Base-by-base conservation (phyloP, 2,797 vertebrate species). In the Paramormyrops hopkinsi region DNA sequence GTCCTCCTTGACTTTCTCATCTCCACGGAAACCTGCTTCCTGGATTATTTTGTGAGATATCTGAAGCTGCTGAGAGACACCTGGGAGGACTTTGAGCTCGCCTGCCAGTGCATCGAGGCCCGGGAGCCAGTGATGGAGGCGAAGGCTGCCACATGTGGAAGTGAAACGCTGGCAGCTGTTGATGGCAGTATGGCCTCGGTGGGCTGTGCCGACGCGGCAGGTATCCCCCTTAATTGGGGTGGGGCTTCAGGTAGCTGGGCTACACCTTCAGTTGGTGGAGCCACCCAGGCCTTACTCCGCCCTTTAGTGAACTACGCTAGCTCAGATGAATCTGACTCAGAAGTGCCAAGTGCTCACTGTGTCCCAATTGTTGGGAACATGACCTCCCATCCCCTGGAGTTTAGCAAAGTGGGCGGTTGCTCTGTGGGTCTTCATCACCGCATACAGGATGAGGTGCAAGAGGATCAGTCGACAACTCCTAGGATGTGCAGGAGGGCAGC, bases 1-100 rank as follows among this genome's bases (percentile, higher is more conserved):
- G 95, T 98, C 87, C 97, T 99, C 2, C 95, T 99, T 0, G 98
- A 99, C 93, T 99, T 99, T 92, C 94, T 99, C 90, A 99, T 99
- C 94, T 99, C 98, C 4, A 93, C 96, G 0, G 98, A 99, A 93
- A 99, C 98, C 89, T 99, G 98, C 91, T 99, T 99, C 87, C 93
- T 99, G 88, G 98, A 99, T 90, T 99, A 99, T 92, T 94, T 98
- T 11, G 97, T 99, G 29, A 96, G 95, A 12, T 99, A 99, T 93
- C 95, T 99, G 41, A 98, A 98, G 92, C 95, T 96, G 25, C 94
- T 99, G 0, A 73, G 90, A 41, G 92, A 92, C 33, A 96, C 97
- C 90, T 96, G 96, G 96, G 89, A 17, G 9, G 91, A 93, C 0
- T 98, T 99, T 85, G 90, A 89, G 3, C 90, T 79, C 0, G 89